phyloP scores from a whole-genome alignment of 1,140 invertebrate species.

The Hylyphantes graminicola region DNA sequence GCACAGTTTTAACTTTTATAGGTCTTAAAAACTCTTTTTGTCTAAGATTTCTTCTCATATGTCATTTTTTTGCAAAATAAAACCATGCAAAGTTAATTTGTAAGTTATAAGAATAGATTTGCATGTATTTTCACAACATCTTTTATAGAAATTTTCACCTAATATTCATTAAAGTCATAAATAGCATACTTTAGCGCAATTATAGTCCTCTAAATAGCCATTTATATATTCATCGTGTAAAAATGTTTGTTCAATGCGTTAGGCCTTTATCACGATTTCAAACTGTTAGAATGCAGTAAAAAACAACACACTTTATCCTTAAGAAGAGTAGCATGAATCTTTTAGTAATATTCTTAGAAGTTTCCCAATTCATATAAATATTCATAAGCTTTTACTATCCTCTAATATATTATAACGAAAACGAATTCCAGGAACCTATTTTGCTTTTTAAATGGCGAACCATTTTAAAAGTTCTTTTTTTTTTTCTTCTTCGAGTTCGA shows the following conservation, averaged over 20 bases:
- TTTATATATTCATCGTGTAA: slow-evolving; percentile 1
- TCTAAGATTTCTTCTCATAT: too few relatives aligned
- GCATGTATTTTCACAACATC: too few relatives aligned
- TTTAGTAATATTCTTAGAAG: slow-evolving; percentile 11
- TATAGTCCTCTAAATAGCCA: neutral
- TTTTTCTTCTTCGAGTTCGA: slow-evolving; percentile 17
- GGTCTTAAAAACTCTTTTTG: too few relatives aligned
- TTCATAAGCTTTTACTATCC: slow-evolving; percentile 15
- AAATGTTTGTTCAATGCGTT: neutral
- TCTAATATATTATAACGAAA: slow-evolving; percentile 47
- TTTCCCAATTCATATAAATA: slow-evolving; percentile 26
- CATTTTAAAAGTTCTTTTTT: neutral
- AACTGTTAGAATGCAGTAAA: neutral
- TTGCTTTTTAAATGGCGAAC: slow-evolving; percentile 28
- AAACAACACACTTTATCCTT: slow-evolving; percentile 1
- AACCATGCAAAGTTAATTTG: too few relatives aligned
- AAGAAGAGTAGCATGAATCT: neutral
- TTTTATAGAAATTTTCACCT: too few relatives aligned
- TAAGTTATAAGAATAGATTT: too few relatives aligned
- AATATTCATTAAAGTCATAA: too few relatives aligned
- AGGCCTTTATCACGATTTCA: neutral
- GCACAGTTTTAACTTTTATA: too few relatives aligned
- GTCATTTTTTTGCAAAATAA: too few relatives aligned
- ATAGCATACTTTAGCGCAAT: too few relatives aligned
- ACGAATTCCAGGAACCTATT: slow-evolving; percentile 29